phyloP scores from a whole-genome alignment of 2,797 vertebrate species.

The Neosalanx taihuensis region DNA sequence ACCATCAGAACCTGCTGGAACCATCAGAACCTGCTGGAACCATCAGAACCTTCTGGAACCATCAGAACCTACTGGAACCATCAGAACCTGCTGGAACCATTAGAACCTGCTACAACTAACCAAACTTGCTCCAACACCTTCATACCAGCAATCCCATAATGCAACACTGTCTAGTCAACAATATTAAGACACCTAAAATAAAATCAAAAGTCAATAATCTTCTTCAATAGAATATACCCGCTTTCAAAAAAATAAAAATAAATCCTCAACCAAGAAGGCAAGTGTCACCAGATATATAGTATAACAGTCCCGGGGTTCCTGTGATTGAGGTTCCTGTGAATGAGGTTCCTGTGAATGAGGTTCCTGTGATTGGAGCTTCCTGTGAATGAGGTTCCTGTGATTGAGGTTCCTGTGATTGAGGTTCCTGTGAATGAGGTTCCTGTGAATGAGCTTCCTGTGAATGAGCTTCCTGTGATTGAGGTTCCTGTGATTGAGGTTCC shows the following conservation, averaged over 20 bases:
- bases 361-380: no score
- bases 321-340: no score
- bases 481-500: not conserved
- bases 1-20: no score
- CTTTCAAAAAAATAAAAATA: constrained; percentile 70
- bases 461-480: no score
- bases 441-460: no score
- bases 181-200: constrained; percentile 41
- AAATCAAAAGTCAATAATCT: constrained; percentile 44
- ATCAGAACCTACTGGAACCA: not conserved
- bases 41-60: no score
- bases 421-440: no score
- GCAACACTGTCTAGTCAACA: constrained; percentile 37
- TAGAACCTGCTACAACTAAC: not conserved
- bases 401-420: no score
- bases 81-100: not conserved
- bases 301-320: constrained; percentile 60
- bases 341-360: no score
- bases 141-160: constrained; percentile 26
- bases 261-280: constrained; percentile 57
- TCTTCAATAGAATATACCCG: constrained; percentile 54
- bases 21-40: no score
- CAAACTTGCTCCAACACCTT: not conserved
- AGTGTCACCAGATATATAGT: constrained; percentile 59
- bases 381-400: not conserved